phyloP scores from a whole-genome alignment of 2,113 vertebrate species.

The Halichoerus grypus region DNA sequence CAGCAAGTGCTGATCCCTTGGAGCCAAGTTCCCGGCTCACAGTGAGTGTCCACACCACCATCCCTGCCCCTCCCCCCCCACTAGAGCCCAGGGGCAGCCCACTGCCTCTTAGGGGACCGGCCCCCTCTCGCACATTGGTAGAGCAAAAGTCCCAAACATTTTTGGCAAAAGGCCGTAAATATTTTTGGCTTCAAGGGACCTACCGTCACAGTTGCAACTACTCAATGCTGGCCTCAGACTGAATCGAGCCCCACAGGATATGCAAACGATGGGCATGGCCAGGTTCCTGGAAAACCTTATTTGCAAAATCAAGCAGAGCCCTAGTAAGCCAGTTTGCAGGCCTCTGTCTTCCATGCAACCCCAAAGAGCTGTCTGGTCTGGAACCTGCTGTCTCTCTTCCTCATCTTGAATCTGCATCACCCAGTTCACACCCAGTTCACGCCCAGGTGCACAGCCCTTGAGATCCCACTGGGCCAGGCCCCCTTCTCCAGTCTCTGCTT shows the following conservation, averaged over 20 bases:
- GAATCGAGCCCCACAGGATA: not conserved
- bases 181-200: too few species aligned
- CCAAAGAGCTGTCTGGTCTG: not conserved
- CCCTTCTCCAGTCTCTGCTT: not conserved
- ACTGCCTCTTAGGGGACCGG: not conserved
- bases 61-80: not conserved
- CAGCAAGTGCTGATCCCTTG: not conserved
- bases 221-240: not conserved
- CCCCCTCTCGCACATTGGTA: not conserved
- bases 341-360: too few species aligned
- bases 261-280: accelerated
- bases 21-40: not conserved
- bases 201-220: not conserved
- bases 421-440: not conserved
- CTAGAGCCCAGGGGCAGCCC: not conserved
- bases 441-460: not conserved
- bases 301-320: not conserved
- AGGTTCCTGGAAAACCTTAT: not conserved
- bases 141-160: not conserved
- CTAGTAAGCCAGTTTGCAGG: not conserved
- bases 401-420: not conserved
- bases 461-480: not conserved
- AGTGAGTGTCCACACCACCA: too few species aligned
- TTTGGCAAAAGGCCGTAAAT: too few species aligned
- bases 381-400: not conserved